Evolutionary conservation across 2,797 vertebrate species (phyloP), one percentile per base, ranked within the genome.

Genomic region (Amniataba percoides): DNA sequence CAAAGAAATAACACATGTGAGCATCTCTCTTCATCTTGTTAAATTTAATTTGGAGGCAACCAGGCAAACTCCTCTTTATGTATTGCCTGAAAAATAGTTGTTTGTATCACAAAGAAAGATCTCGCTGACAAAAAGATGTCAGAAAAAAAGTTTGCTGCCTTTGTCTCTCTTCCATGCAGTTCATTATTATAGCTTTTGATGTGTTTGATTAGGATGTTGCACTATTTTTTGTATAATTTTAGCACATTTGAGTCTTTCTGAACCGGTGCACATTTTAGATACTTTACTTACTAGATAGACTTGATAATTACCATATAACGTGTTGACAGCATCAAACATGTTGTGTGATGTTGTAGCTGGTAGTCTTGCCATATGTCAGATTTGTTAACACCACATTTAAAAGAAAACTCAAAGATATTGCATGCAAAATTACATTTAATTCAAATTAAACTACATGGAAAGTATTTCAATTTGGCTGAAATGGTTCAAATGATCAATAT

Each of bases 1-100:
- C 72, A 83, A 82, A 86, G 55, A 68, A 52, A 34, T 48, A 77
- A 73, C 42, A 61, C 7, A 18, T 61, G 60, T 27, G 42, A 39
- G 49, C 12, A 42, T 51, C 59, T 72, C 59, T 72, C 23, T 49
- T 77, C 25, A 16, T 70, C 56, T 74, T 77, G 66, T 82, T 67
- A 70, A 55, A 76, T 67, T 43, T 76, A 43, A 62, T 75, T 85
- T 78, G 43, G 72, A 60, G 21, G 59, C 69, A 76, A 25, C 31
- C 27, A 43, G 13, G 39, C 21, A 40, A 56, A 62, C 36, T 60
- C 68, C 43, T 57, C 36, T 66, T 80, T 71, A 19, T 42, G 18
- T 36, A 42, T 66, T 73, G 21, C 53, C 64, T 65, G 15, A 1
- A 15, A 31, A n/a, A 68, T 64, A 31, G 19, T 43, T 83, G 56